phyloP scores from a whole-genome alignment of 2,888 invertebrate species.

The Scaptomyza tumidula region DNA sequence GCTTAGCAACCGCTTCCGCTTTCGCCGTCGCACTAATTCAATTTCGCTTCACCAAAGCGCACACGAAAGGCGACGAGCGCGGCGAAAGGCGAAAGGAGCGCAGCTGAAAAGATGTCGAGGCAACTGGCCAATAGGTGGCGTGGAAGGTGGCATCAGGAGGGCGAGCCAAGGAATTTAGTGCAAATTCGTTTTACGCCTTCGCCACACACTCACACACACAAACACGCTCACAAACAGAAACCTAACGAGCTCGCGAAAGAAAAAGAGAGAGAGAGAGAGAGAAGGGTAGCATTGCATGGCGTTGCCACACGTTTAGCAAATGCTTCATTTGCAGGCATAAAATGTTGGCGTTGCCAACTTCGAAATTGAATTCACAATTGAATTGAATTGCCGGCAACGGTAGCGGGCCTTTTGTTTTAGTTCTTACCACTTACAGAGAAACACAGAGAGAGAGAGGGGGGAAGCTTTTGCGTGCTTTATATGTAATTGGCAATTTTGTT shows the following conservation, averaged over 20 bases:
- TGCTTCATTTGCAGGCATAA: constrained; percentile 66
- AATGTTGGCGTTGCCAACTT: constrained; percentile 66
- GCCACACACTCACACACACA: constrained; percentile 21
- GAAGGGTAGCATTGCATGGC: constrained; percentile 30
- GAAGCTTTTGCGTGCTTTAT: constrained; percentile 59
- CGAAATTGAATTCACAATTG: constrained; percentile 78
- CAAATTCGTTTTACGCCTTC: constrained; percentile 76
- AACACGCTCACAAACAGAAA: constrained; percentile 13
- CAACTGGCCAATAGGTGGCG: constrained; percentile 29
- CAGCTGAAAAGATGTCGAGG: constrained; percentile 58
- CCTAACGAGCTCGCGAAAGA: constrained; percentile 8
- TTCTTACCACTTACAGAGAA: neutral
- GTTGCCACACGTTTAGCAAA: constrained; percentile 47
- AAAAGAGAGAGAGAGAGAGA: neutral
- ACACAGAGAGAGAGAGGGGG: neutral
- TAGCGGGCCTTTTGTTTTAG: constrained; percentile 65
- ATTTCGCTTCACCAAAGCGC: constrained; percentile 78
- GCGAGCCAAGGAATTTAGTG: constrained; percentile 66
- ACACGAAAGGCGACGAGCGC: constrained; percentile 58
- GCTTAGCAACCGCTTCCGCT: constrained; percentile 82
- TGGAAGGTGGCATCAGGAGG: neutral
- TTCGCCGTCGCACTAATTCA: constrained; percentile 76
- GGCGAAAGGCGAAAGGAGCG: constrained; percentile 42
- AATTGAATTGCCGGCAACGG: constrained; percentile 67
- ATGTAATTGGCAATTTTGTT: constrained; percentile 80